Evolutionary conservation across 1,140 invertebrate genomes (phyloP), one percentile per base, ranked within the genome.

Genomic region (Sycophila sp.): DNA sequence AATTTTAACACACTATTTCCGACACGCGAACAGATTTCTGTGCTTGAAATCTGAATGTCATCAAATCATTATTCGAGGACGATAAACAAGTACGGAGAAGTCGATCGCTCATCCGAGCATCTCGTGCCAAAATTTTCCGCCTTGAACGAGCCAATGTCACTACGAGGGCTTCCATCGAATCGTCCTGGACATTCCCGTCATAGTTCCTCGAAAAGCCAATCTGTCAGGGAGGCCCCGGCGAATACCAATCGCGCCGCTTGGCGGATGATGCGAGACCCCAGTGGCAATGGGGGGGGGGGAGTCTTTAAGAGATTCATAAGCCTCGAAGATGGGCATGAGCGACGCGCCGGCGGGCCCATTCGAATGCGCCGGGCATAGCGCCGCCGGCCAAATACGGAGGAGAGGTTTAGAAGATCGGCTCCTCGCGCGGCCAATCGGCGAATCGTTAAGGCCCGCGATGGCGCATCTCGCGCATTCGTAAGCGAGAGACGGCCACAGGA

Each of bases 311-410:
- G 17, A 62, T 62, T 62, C 59, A n/a, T n/a, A n/a, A n/a, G n/a
- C n/a, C n/a, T n/a, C n/a, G n/a, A n/a, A n/a, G n/a, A n/a, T n/a
- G n/a, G n/a, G n/a, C n/a, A n/a, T n/a, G n/a, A n/a, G n/a, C n/a
- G n/a, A n/a, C n/a, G n/a, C n/a, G n/a, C n/a, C n/a, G n/a, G n/a
- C 22, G 42, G 34, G 49, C 62, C 63, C n/a, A 68, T 68, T 60
- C 56, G 47, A 60, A 69, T 69, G 67, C 67, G 38, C 51, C 58
- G 26, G 34, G 67, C 67, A 69, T 62, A 69, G n/a, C 36, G 17
- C 11, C 45, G 47, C 32, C 56, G 56, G 22, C 67, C 67, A 69
- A 69, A 69, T 68, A 68, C 30, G 66, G 55, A 4, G 26, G 40
- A 62, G 7, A 15, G 24, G n/a, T 17, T 4, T 19, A 58, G 28